These are phyloP conservation scores for Vulpes vulpes DNA, from an alignment of 2,113 vertebrate species.

Conservation along the genomic window DNA sequence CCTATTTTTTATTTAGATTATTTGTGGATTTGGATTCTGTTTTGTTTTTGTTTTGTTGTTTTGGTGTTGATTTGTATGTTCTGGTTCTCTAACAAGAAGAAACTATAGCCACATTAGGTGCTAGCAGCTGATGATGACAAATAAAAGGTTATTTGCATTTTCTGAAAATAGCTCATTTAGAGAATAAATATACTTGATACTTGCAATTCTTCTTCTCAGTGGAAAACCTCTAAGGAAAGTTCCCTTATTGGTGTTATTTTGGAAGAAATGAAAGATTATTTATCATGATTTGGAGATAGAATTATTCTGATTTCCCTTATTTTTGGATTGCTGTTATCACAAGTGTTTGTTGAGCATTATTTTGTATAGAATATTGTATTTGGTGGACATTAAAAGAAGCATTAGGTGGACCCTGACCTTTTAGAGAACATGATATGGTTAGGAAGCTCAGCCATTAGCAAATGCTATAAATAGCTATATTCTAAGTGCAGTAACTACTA, in stretches of 20 bases:
- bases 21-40: not conserved
- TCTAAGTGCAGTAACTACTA: not conserved
- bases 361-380: not conserved
- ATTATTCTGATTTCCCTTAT: not conserved
- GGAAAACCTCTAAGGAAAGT: not conserved
- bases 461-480: not conserved
- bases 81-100: not conserved
- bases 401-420: not conserved
- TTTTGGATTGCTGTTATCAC: not conserved
- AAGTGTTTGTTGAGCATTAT: not conserved
- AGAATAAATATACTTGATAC: not conserved
- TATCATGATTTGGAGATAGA: not conserved
- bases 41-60: not conserved
- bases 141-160: not conserved
- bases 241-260: not conserved
- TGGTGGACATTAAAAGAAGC: not conserved
- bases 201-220: not conserved
- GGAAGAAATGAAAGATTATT: constrained; percentile 30
- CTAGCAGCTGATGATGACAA: not conserved
- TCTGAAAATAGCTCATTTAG: constrained; percentile 16
- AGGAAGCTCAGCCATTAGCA: not conserved
- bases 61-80: not conserved
- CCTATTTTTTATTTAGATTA: not conserved
- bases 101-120: not conserved
- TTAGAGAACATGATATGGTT: not conserved